Conservation (phyloP, 1,140 invertebrate species). For the Drosophila chauvacae region DNA sequence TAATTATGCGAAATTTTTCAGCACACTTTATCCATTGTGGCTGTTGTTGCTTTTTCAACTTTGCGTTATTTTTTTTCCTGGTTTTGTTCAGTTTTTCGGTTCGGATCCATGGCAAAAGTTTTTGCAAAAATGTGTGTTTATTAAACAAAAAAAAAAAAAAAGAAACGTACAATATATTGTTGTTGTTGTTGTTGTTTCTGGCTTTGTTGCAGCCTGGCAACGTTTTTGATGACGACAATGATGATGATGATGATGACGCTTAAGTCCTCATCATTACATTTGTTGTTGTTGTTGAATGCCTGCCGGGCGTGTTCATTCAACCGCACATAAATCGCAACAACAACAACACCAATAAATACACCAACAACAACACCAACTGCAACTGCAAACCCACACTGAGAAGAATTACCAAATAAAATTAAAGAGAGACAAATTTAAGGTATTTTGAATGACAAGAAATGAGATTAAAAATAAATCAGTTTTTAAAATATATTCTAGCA, state of each 20-base stretch:
- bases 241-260: slow-evolving; percentile 54
- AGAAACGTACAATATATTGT: slow-evolving; percentile 46
- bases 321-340: slow-evolving; percentile 75
- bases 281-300: slow-evolving; percentile 48
- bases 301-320: slow-evolving; percentile 78
- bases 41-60: slow-evolving; percentile 39
- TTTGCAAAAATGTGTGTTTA: slow-evolving; percentile 67
- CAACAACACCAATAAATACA: slow-evolving; percentile 44
- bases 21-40: slow-evolving; percentile 64
- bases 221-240: slow-evolving; percentile 25
- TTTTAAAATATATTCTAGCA: neutral
- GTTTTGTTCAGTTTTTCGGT: slow-evolving; percentile 22
- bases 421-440: neutral
- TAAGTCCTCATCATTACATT: slow-evolving; percentile 52
- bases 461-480: neutral
- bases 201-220: slow-evolving; percentile 34
- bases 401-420: neutral
- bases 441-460: neutral
- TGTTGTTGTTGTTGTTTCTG: slow-evolving; percentile 28
- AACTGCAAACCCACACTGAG: slow-evolving; percentile 8
- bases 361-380: neutral
- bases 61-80: slow-evolving; percentile 18
- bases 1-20: slow-evolving; percentile 79
- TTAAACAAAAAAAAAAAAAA: slow-evolving; percentile 31
- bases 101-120: slow-evolving; percentile 50